Base-by-base conservation (phyloP, 2,888 invertebrate genomes). In the Rhagonycha fulva region DNA sequence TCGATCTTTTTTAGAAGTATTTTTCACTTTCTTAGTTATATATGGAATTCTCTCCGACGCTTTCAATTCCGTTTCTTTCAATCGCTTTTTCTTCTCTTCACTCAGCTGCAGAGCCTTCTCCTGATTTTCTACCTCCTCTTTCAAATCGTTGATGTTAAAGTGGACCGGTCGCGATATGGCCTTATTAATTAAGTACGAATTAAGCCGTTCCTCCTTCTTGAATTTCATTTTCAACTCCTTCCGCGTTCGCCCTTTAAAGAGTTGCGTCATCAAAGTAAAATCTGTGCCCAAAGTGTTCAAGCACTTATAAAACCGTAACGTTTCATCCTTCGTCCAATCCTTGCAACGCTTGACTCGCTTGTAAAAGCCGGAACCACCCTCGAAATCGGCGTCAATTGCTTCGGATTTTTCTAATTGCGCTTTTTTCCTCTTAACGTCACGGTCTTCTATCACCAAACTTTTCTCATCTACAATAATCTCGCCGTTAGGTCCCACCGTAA, bases 231-330 rank as follows among this genome's bases (percentile, higher is more conserved):
- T 98, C 10, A 98, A 89, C 83, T 98, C 97, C 72, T 92, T 89
- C 12, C 98, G 89, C 0, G 92, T 92, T 76, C 98, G 90, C 62
- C 92, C 92, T 0, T 96, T 87, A 88, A 98, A 97, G 62, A 96
- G 88, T 70, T 92, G 91, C 77, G 93, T 90, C 96, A 98, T 98
- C 71, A 97, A 88, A 5, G 95, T 92, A 88, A 98, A 98, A 89
- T 98, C 98, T 0, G 98, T 97, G 0, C 98, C 98, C 70, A 98
- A 91, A 9, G 94, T 94, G 82, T 95, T 96, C 10, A 98, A 88
- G 0, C 97, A 97, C 83, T 94, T 92, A 88, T 97, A 98, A 88
- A 98, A 98, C 80, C 94, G 93, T n/a, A 95, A 89, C 0, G 97
- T 98, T 85, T 98, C 97, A 76, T 90, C 90, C 47, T 92, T 90